Percentiles rank a stretch among this genome's conserved stretches.
Conservation (phyloP, 1,140 invertebrate species). For the Leguminivora glycinivorella region DNA sequence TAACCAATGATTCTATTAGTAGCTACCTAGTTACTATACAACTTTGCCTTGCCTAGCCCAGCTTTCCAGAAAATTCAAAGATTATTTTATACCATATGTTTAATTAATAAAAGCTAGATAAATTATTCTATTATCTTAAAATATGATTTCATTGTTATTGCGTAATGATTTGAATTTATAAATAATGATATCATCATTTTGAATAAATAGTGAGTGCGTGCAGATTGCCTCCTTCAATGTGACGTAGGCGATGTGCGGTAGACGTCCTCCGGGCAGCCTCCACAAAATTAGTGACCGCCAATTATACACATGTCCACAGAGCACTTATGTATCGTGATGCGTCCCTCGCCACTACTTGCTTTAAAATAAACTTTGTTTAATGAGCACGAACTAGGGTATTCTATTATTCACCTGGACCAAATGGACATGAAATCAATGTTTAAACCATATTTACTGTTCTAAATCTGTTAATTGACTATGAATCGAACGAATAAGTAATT, state of each 20-base stretch:
- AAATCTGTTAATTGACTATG: not conserved
- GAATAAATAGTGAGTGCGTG: too few relatives aligned
- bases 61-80: not conserved
- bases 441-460: not conserved
- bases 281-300: not conserved
- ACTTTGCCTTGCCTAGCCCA: not conserved
- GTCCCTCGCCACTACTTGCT: not conserved
- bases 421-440: not conserved
- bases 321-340: not conserved
- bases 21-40: not conserved
- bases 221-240: too few relatives aligned
- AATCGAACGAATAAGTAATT: too few relatives aligned
- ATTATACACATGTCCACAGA: not conserved
- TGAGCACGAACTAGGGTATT: not conserved
- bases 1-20: constrained; percentile 28
- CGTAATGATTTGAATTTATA: too few relatives aligned
- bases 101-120: not conserved
- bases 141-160: too few relatives aligned
- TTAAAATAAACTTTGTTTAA: constrained; percentile 2
- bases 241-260: not conserved
- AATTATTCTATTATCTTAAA: too few relatives aligned
- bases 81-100: not conserved
- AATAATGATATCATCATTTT: too few relatives aligned
- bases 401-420: not conserved
- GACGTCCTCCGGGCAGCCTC: not conserved